Percentiles rank a stretch among this genome's conserved stretches.
These are phyloP conservation scores for Incurvaria masculella DNA, from an alignment of 2,888 invertebrate species.

Conservation along the genomic window DNA sequence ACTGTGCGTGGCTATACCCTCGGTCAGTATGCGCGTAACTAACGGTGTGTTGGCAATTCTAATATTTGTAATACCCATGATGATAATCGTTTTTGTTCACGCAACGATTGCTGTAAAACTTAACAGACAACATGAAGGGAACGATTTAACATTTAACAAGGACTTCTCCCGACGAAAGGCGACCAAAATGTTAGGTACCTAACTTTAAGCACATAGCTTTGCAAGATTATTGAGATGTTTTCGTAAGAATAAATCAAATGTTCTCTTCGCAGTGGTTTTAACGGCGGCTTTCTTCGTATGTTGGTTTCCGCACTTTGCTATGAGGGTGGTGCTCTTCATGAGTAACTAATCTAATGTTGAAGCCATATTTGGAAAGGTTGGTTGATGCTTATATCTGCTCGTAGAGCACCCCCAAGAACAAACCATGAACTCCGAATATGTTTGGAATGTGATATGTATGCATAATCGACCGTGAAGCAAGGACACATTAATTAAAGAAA, in stretches of 20 bases:
- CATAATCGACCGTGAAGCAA: no score
- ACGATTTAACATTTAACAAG: background rate
- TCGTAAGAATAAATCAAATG: background rate
- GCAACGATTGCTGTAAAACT: background rate
- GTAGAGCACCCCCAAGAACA: no score
- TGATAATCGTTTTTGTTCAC: background rate
- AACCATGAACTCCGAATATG: no score
- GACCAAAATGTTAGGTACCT: background rate
- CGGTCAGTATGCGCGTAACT: background rate
- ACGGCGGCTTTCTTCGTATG: background rate
- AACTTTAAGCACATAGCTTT: conserved; percentile 6
- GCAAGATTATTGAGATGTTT: no score
- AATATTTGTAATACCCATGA: background rate
- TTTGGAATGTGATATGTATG: no score
- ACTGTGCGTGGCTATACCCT: background rate
- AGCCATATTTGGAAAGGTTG: no score
- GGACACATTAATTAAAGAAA: no score
- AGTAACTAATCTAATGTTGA: no score
- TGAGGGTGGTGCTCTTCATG: background rate
- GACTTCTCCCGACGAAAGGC: background rate
- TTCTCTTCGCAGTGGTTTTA: background rate
- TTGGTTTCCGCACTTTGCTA: background rate
- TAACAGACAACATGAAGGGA: background rate
- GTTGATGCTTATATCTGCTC: no score
- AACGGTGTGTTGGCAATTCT: background rate